A percentile compares a stretch with the other conserved stretches of the same genome.
phyloP scores from a whole-genome alignment of 2,113 vertebrate species.

The Meleagris gallopavo region DNA sequence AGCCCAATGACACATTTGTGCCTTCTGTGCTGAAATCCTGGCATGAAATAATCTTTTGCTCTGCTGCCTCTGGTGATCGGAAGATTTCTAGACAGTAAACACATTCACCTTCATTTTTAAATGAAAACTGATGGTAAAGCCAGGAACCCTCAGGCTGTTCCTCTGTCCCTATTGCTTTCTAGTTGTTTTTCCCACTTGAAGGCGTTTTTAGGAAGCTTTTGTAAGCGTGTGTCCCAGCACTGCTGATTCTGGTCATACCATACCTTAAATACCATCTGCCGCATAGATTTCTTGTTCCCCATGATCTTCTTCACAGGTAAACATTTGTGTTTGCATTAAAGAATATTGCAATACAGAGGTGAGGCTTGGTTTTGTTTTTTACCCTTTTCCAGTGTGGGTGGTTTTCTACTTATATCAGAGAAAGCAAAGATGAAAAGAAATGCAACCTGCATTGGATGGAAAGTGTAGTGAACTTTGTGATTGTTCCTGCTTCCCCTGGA shows the following conservation, averaged over 20 bases:
- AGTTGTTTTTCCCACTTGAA: not conserved
- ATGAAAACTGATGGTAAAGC: not conserved
- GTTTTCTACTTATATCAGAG: not conserved
- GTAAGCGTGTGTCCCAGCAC: not conserved
- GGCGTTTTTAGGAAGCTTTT: not conserved
- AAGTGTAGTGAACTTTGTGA: not conserved
- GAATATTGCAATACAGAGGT: not conserved
- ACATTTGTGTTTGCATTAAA: not conserved
- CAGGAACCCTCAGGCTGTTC: not conserved
- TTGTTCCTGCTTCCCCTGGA: not conserved
- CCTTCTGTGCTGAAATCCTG: not conserved
- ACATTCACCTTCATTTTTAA: fast-evolving
- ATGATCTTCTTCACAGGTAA: not conserved
- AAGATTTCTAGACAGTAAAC: not conserved
- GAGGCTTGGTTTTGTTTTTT: not conserved
- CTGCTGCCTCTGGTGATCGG: not conserved
- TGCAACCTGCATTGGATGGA: not conserved
- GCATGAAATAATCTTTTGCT: not conserved
- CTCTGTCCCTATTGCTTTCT: not conserved
- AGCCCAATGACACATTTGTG: not conserved
- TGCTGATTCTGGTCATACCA: not conserved
- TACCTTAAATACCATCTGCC: not conserved
- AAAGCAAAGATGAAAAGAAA: not conserved
- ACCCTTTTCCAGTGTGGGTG: not conserved
- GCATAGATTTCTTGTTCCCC: not conserved